These are phyloP conservation scores for Gasteruption jaculator DNA, from an alignment of 2,888 invertebrate genomes.

Conservation along the genomic window DNA sequence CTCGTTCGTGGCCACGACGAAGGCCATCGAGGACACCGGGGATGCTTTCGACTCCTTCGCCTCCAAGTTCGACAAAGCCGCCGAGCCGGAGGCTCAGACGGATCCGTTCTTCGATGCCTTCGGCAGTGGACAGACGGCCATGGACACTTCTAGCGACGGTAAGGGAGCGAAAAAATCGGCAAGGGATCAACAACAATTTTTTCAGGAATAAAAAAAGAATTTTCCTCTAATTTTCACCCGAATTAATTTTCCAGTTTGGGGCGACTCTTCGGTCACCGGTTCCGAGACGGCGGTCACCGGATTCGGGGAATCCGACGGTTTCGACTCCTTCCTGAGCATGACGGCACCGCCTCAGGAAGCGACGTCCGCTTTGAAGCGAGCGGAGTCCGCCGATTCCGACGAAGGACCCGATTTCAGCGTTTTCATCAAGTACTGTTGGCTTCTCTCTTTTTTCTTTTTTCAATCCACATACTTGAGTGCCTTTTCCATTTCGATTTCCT, in stretches of 20 bases:
- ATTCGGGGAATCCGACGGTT: conserved; percentile 68
- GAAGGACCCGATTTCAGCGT: conserved; percentile 77
- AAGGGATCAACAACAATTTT: background rate
- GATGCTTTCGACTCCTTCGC: conserved; percentile 85
- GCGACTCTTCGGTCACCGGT: conserved; percentile 40
- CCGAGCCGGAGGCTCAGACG: conserved; percentile 51
- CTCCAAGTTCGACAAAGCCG: conserved; percentile 78
- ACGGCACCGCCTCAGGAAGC: conserved; percentile 74
- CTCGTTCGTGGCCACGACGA: conserved; percentile 36
- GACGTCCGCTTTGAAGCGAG: conserved; percentile 57
- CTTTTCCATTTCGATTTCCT: background rate
- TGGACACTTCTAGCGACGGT: conserved; percentile 50
- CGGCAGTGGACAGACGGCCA: conserved; percentile 45
- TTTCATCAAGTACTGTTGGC: conserved; percentile 64
- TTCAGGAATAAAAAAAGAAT: no score
- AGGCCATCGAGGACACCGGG: conserved; percentile 42
- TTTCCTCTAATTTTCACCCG: no score
- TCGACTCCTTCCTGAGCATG: conserved; percentile 78
- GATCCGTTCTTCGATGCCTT: conserved; percentile 58
- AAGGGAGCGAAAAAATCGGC: conserved; percentile 8
- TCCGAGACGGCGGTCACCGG: conserved; percentile 48
- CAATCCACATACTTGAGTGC: no score
- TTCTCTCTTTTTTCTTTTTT: conserved; percentile 3
- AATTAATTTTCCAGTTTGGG: conserved; percentile 50
- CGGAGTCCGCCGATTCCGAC: conserved; percentile 72